A percentile compares a stretch with the other conserved stretches of the same genome.
phyloP scores from a whole-genome alignment of 2,113 vertebrate genomes.

The Gallinago undulata region DNA sequence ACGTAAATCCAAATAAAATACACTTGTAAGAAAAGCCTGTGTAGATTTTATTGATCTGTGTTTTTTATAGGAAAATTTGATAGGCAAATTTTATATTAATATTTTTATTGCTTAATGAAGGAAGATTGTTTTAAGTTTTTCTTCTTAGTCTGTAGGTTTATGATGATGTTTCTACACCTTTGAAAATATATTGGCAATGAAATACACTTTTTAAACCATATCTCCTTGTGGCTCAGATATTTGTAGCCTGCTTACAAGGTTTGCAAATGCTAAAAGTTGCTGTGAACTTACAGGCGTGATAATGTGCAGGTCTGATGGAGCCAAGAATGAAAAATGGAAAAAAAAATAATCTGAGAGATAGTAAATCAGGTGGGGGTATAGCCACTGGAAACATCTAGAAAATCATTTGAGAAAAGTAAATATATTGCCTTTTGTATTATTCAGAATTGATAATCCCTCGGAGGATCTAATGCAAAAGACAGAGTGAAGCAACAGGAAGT shows the following conservation, averaged over 20 bases:
- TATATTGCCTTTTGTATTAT: not conserved
- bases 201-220: not conserved
- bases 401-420: not conserved
- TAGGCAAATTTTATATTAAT: not conserved
- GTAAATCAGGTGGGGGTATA: not conserved
- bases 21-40: not conserved
- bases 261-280: not conserved
- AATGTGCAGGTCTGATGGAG: not conserved
- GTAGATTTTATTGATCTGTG: not conserved
- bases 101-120: not conserved
- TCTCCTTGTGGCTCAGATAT: not conserved
- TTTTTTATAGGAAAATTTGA: not conserved
- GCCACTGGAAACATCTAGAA: not conserved
- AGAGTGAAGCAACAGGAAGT: not conserved
- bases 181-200: not conserved
- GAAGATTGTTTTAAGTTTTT: not conserved
- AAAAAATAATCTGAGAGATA: not conserved
- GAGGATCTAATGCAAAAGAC: not conserved
- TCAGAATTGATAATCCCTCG: not conserved
- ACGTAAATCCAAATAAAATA: not conserved
- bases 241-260: not conserved
- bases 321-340: not conserved
- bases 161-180: not conserved
- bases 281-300: not conserved
- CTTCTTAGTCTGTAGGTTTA: not conserved